Evolutionary conservation across 30 jellyfish, hydroid and myxozoan species (phyloP).

Genomic region (Hydractinia symbiolongicarpus): DNA sequence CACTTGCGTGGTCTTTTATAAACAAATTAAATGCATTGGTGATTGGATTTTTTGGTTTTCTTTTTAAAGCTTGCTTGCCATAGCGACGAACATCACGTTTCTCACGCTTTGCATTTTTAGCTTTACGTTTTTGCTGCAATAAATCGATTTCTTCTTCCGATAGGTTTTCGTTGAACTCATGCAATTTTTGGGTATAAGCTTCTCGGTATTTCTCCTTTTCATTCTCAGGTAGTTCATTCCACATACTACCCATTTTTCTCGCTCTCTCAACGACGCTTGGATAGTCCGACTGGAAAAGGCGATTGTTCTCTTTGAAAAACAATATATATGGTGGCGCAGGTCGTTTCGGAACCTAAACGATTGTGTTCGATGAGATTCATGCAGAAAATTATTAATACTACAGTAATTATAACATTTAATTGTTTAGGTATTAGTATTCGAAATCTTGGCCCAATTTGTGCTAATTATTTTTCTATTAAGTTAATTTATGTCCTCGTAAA

Average conservation of each 20-base stretch:
- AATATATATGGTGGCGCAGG: background rate
- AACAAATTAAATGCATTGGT: background rate
- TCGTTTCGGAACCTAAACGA: slow-evolving; percentile 14
- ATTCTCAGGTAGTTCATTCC: slow-evolving; percentile 7
- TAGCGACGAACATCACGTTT: background rate
- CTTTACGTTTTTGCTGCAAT: background rate
- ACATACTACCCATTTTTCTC: slow-evolving; percentile 7
- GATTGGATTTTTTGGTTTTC: background rate
- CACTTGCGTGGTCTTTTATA: background rate
- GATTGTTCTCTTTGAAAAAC: background rate
- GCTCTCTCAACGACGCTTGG: slow-evolving; percentile 6
- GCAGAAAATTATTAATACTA: too few species aligned
- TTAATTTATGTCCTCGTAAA: too few species aligned
- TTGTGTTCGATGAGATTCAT: too few species aligned
- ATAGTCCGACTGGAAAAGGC: background rate
- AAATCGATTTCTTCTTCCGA: slow-evolving; percentile 11
- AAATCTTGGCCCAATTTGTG: too few species aligned
- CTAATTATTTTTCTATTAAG: too few species aligned
- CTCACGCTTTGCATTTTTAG: background rate
- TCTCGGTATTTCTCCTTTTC: slow-evolving; percentile 7
- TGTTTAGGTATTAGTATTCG: too few species aligned
- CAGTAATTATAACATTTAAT: too few species aligned
- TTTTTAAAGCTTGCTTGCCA: slow-evolving; percentile 4
- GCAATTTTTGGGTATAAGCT: background rate
- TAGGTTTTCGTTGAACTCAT: slow-evolving; percentile 8